Conservation (phyloP, 1,140 invertebrate genomes). For the Saccostrea echinata region DNA sequence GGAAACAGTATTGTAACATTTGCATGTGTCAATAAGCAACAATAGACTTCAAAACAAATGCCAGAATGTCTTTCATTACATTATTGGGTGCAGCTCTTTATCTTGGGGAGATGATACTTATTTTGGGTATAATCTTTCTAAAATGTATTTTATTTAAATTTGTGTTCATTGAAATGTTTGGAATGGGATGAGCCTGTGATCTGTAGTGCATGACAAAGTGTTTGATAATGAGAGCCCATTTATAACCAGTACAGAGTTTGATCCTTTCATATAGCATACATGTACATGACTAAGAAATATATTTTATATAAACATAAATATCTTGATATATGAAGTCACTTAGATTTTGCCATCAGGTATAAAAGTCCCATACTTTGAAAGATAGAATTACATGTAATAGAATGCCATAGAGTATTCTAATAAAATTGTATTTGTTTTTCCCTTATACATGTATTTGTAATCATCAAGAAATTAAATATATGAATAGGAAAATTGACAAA, state of each 20-base stretch:
- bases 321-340: not conserved
- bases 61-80: not conserved
- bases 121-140: constrained; percentile 18
- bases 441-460: too few species aligned
- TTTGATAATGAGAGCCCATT: not conserved
- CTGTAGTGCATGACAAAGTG: constrained; percentile 14
- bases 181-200: constrained; percentile 26
- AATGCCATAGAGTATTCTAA: too few species aligned
- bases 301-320: not conserved
- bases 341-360: not conserved
- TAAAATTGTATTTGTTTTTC: too few species aligned
- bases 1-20: constrained; percentile 23
- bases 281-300: not conserved
- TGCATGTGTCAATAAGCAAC: not conserved
- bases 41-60: constrained; percentile 27
- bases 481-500: not conserved
- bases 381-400: not conserved
- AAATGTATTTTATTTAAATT: constrained; percentile 6
- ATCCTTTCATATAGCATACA: not conserved
- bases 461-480: not conserved
- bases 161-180: constrained; percentile 22
- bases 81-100: constrained; percentile 5
- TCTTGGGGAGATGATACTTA: not conserved
- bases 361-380: not conserved
- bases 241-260: not conserved